A percentile compares a stretch with the other conserved stretches of the same genome.
Conservation (phyloP, 2,797 vertebrate genomes). For the Sebastes paucispinis region DNA sequence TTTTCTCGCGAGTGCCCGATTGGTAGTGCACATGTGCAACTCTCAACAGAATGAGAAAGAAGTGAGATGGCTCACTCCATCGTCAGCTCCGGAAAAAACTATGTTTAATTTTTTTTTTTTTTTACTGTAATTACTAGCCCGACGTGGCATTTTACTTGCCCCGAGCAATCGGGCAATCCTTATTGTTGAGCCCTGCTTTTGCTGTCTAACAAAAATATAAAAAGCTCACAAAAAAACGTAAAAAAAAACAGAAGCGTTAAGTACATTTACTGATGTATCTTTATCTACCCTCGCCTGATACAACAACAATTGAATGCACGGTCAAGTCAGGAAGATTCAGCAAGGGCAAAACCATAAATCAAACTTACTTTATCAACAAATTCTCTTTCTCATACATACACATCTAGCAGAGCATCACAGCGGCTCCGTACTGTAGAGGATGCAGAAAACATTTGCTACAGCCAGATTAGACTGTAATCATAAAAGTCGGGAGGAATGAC, state of each 20-base stretch:
- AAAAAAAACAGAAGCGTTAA: background rate
- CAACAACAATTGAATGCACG: background rate
- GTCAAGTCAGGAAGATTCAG: background rate
- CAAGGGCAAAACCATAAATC: slow-evolving; percentile 44
- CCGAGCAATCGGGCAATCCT: too few species aligned
- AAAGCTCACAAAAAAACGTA: background rate
- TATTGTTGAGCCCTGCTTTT: too few species aligned
- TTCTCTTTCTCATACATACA: background rate
- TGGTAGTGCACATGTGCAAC: background rate
- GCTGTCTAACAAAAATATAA: background rate
- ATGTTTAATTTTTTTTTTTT: too few species aligned
- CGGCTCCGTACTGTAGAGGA: background rate
- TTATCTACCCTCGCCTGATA: background rate
- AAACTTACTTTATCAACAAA: slow-evolving; percentile 36
- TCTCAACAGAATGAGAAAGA: background rate
- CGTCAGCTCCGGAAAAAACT: too few species aligned
- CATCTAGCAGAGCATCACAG: slow-evolving; percentile 4
- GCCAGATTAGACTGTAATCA: background rate
- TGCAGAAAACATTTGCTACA: background rate
- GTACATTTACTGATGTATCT: background rate
- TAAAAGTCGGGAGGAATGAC: background rate
- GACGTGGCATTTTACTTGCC: too few species aligned
- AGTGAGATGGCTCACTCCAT: too few species aligned
- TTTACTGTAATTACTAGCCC: too few species aligned
- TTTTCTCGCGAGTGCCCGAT: background rate